Conservation (phyloP, 1,140 invertebrate species). For the Drosophila dunni region DNA sequence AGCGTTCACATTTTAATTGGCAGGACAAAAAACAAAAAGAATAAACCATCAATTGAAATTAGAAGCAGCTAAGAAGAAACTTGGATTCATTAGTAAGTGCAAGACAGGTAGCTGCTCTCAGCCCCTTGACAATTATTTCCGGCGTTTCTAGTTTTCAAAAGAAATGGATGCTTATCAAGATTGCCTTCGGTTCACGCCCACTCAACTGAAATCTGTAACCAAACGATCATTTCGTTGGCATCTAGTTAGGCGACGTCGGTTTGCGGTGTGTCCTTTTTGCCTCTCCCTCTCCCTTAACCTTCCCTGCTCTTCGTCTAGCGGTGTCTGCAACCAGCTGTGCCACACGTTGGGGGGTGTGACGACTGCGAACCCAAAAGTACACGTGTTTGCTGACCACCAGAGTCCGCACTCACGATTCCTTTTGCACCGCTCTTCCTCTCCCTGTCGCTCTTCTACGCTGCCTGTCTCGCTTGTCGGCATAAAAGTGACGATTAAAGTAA, state of each 20-base stretch:
- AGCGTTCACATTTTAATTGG: constrained; percentile 56
- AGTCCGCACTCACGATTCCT: constrained; percentile 7
- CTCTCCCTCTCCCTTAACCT: neutral
- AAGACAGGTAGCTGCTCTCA: constrained; percentile 65
- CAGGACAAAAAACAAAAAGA: constrained; percentile 27
- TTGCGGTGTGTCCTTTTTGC: constrained; percentile 68
- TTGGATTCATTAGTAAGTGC: constrained; percentile 61
- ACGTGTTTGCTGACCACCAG: constrained; percentile 63
- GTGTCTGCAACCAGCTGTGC: constrained; percentile 55
- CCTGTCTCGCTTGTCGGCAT: constrained; percentile 42
- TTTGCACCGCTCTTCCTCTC: neutral
- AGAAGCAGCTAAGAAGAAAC: constrained; percentile 26
- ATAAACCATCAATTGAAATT: constrained; percentile 4
- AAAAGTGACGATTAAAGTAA: constrained; percentile 56
- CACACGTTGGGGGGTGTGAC: constrained; percentile 58
- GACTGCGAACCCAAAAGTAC: constrained; percentile 25
- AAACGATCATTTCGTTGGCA: constrained; percentile 69
- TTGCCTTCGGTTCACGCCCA: constrained; percentile 61
- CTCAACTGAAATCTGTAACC: constrained; percentile 30
- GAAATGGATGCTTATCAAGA: constrained; percentile 68
- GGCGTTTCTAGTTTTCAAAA: constrained; percentile 46
- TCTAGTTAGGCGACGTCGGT: constrained; percentile 54
- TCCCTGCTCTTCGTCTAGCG: neutral
- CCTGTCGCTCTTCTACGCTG: too few relatives aligned
- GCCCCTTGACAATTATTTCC: constrained; percentile 77